Base-by-base conservation (phyloP, 2,113 vertebrate genomes). In the Dasyprocta punctata region DNA sequence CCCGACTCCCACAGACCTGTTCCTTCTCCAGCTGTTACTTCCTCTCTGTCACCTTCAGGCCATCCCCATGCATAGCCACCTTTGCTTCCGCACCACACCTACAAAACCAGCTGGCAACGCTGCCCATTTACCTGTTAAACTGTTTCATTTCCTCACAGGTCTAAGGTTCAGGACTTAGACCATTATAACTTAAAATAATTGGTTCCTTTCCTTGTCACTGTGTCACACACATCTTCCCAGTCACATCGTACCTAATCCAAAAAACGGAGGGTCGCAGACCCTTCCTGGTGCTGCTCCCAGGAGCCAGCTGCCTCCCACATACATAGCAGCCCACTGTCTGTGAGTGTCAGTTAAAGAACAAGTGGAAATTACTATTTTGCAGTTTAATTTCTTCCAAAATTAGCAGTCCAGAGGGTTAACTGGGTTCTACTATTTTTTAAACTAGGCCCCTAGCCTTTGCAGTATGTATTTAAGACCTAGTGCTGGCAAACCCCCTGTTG, bases 341-440 rank as follows among this genome's bases (percentile, higher is more conserved):
- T 44, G 78, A 73, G 52, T 94, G 61, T 60, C n/a, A 92, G 47
- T 60, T 58, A 17, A 90, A 24, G 7, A 97, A 44, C 54, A 44
- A 84, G 47, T 41, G 49, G 61, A 58, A 54, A 67, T 96, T 92
- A 38, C 90, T 89, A 4, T 83, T 82, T 65, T 91, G 41, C 11
- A n/a, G 65, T 95, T 85, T 71, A 13, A 26, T 73, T 84, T 93
- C 41, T 65, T 83, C n/a, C 19, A 11, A 77, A 93, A 71, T 94
- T 77, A 96, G 80, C 95, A 67, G 44, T 88, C 82, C 52, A 92
- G 61, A 75, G 41, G 7, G 2, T 82, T 71, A 86, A 91, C 26
- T 92, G 54, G 16, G 49, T 93, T 26, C 6, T 82, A 61, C 81
- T 33, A 24, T 38, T 65, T 61, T 58, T 75, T 78, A 86, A 89